Evolutionary conservation across 1,140 invertebrate genomes (phyloP).

Genomic region (Hyphantria cunea): DNA sequence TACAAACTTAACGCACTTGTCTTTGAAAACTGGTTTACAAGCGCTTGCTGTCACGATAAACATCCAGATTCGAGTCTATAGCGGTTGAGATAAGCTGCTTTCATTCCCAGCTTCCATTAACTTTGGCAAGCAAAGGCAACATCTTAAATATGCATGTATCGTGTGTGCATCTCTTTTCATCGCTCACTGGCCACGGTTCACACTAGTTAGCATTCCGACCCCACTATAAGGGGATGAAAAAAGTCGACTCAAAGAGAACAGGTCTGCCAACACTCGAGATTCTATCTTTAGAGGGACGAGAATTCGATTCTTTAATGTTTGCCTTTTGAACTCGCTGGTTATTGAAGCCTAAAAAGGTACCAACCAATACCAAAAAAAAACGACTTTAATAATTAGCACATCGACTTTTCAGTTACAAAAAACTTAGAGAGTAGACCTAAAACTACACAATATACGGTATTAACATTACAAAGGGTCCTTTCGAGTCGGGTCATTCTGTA

Average conservation of each 20-base stretch:
- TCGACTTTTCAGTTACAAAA: slow-evolving; percentile 8
- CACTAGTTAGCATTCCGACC: slow-evolving; percentile 50
- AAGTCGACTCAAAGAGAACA: slow-evolving; percentile 49
- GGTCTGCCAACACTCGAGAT: slow-evolving; percentile 44
- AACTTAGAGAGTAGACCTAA: slow-evolving; percentile 33
- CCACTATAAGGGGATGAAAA: slow-evolving; percentile 50
- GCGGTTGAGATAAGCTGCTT: slow-evolving; percentile 56
- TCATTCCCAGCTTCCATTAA: slow-evolving; percentile 66
- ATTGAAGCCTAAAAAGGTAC: slow-evolving; percentile 11
- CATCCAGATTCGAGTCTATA: slow-evolving; percentile 29
- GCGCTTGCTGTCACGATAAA: slow-evolving; percentile 19
- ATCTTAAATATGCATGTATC: slow-evolving; percentile 74
- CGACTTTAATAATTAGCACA: slow-evolving; percentile 22
- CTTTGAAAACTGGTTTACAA: slow-evolving; percentile 13
- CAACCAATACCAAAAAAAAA: slow-evolving; percentile 21
- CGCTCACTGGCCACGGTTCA: slow-evolving; percentile 48
- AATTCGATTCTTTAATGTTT: slow-evolving; percentile 51
- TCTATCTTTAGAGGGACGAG: slow-evolving; percentile 44
- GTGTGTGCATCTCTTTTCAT: slow-evolving; percentile 74
- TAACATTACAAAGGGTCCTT: slow-evolving; percentile 52
- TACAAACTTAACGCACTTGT: slow-evolving; percentile 24
- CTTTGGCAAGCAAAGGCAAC: slow-evolving; percentile 64
- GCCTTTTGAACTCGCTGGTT: slow-evolving; percentile 27
- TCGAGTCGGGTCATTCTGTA: slow-evolving; percentile 39
- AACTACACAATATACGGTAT: slow-evolving; percentile 46